Conservation (phyloP, 2,888 invertebrate species). For the Tuberolachnus salignus region DNA sequence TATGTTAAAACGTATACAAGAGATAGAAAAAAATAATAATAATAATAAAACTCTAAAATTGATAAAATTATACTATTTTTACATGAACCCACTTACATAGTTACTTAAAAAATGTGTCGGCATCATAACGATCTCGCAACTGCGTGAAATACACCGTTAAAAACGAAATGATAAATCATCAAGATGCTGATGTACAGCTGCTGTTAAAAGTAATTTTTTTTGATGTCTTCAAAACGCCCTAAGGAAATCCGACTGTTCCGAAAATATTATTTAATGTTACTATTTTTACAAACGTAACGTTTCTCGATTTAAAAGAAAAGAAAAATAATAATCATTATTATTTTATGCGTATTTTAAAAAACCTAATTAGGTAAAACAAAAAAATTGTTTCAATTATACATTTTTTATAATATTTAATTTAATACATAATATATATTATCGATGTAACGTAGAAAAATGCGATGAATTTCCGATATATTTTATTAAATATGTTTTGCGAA, state of each 20-base stretch:
- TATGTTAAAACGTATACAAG: neutral
- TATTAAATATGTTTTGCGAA: too few species aligned
- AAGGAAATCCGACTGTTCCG: neutral
- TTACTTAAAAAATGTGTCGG: neutral
- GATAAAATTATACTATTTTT: conserved; percentile 36
- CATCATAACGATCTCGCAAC: neutral
- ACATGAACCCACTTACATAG: conserved; percentile 15
- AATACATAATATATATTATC: too few species aligned
- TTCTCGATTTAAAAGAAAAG: conserved; percentile 9
- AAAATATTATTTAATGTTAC: conserved; percentile 23
- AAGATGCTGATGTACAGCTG: conserved; percentile 11
- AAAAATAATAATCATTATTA: too few species aligned
- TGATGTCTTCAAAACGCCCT: conserved; percentile 22
- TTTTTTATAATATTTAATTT: too few species aligned
- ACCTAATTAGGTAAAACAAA: too few species aligned
- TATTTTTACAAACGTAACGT: conserved; percentile 1
- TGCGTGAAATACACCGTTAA: conserved; percentile 43
- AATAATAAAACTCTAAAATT: neutral
- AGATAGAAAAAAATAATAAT: neutral
- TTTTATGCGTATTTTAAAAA: neutral
- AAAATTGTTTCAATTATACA: too few species aligned
- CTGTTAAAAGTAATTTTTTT: conserved; percentile 23
- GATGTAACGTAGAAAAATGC: too few species aligned
- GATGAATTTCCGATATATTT: too few species aligned
- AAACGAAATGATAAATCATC: conserved; percentile 42